These are phyloP conservation scores for Drosophila prosaltans DNA, from an alignment of 1,140 invertebrate species.

Conservation along the genomic window DNA sequence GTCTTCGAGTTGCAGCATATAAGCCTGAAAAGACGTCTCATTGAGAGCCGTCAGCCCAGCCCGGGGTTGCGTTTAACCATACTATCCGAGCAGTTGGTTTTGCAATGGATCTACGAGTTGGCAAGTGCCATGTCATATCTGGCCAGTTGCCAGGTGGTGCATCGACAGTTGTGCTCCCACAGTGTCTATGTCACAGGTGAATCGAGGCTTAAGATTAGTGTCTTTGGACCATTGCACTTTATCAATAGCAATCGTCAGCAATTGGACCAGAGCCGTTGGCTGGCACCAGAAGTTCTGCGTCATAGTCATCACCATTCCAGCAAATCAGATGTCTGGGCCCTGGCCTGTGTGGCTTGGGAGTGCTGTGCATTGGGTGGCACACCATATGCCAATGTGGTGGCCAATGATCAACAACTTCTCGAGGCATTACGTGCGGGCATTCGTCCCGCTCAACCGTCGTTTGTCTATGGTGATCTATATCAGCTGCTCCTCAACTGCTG, in stretches of 20 bases:
- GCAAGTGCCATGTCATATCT: conserved; percentile 88
- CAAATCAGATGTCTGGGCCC: conserved; percentile 92
- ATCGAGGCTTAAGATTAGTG: conserved; percentile 67
- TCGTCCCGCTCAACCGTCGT: conserved; percentile 88
- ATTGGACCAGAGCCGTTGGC: conserved; percentile 90
- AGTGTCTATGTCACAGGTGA: conserved; percentile 86
- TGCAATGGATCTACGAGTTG: conserved; percentile 84
- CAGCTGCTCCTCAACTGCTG: conserved; percentile 93
- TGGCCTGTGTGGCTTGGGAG: conserved; percentile 92
- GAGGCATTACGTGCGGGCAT: conserved; percentile 87
- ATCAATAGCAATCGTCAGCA: conserved; percentile 80
- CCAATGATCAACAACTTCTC: conserved; percentile 86
- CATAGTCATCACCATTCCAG: conserved; percentile 86
- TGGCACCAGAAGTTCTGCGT: conserved; percentile 89
- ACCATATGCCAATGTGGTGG: conserved; percentile 87
- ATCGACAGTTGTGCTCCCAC: conserved; percentile 88
- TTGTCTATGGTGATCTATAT: conserved; percentile 90
- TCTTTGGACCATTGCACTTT: conserved; percentile 70
- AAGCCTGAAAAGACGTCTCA: conserved; percentile 86
- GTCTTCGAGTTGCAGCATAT: conserved; percentile 87
- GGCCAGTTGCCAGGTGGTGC: conserved; percentile 86
- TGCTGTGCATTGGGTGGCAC: conserved; percentile 92
- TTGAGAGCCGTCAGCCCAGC: conserved; percentile 63
- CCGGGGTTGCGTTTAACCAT: conserved; percentile 84
- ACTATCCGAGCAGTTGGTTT: conserved; percentile 82